phyloP scores from a whole-genome alignment of 2,888 invertebrate species.

The Poecilus cupreus region DNA sequence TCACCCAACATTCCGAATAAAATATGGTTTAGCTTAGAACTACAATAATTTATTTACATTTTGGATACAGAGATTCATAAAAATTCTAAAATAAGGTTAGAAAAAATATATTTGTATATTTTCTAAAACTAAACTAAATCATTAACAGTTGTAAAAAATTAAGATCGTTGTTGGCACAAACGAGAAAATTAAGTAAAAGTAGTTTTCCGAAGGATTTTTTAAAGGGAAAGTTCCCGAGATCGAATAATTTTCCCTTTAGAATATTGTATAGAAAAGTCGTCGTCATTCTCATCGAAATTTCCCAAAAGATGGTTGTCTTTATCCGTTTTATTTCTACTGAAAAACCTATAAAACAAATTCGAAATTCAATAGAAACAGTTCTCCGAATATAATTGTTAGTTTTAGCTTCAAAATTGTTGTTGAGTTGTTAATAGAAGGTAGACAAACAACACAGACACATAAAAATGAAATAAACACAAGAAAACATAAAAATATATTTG shows the following conservation, averaged over 20 bases:
- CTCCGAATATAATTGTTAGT: not conserved
- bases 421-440: too few species aligned
- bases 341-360: slow-evolving; percentile 68
- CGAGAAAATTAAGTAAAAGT: not conserved
- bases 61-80: not conserved
- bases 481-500: slow-evolving; percentile 24
- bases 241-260: slow-evolving; percentile 30
- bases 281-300: slow-evolving; percentile 69
- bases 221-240: slow-evolving; percentile 5
- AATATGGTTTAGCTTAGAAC: not conserved
- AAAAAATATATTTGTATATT: slow-evolving; percentile 3
- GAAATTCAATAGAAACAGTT: too few species aligned
- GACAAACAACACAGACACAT: not conserved
- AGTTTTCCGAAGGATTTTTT: not conserved
- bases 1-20: not conserved
- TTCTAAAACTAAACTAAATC: not conserved
- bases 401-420: too few species aligned
- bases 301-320: slow-evolving; percentile 71
- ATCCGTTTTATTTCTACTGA: slow-evolving; percentile 71
- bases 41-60: not conserved
- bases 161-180: not conserved
- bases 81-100: not conserved
- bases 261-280: slow-evolving; percentile 24
- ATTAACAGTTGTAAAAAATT: not conserved
- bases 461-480: not conserved